phyloP scores from a whole-genome alignment of 2,113 vertebrate genomes.

The Lethenteron camtschaticum region DNA sequence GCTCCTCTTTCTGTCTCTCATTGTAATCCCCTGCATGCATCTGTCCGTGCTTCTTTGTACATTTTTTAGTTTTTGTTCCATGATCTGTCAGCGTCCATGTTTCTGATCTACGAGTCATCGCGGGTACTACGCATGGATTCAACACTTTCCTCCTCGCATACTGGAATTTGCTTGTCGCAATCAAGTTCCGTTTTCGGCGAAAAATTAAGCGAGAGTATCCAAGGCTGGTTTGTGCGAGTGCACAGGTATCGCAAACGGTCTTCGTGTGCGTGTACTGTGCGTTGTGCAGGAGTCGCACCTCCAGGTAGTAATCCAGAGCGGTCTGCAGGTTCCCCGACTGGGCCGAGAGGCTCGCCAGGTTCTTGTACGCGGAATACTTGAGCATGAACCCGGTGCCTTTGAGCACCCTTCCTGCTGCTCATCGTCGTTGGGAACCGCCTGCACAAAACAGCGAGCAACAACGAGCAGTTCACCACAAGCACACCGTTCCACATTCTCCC shows the following conservation, averaged over 20 bases:
- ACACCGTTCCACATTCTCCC: neutral
- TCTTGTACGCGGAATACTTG: conserved; percentile 93
- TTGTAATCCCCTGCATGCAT: too few relatives aligned
- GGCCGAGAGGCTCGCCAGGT: conserved; percentile 61
- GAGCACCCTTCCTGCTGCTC: conserved; percentile 40
- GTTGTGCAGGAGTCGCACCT: conserved; percentile 27
- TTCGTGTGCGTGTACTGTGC: too few relatives aligned
- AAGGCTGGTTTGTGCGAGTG: neutral
- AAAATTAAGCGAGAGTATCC: neutral
- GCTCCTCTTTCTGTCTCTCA: too few relatives aligned
- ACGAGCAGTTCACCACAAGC: neutral
- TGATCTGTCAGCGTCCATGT: too few relatives aligned
- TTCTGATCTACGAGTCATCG: neutral
- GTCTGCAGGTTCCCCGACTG: conserved; percentile 55
- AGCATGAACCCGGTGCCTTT: conserved; percentile 85
- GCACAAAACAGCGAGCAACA: conserved; percentile 10
- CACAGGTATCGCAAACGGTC: too few relatives aligned
- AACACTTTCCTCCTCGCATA: neutral
- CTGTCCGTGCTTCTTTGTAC: too few relatives aligned
- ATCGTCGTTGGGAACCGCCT: conserved; percentile 67
- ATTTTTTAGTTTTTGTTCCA: too few relatives aligned
- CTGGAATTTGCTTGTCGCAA: neutral
- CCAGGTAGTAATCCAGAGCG: conserved; percentile 77
- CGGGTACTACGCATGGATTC: neutral
- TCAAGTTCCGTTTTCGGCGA: neutral